Percentiles rank a stretch among this genome's conserved stretches.
Evolutionary conservation across 64 coral and sea anemone genomes (phyloP).

Genomic region (Montipora cactus): DNA sequence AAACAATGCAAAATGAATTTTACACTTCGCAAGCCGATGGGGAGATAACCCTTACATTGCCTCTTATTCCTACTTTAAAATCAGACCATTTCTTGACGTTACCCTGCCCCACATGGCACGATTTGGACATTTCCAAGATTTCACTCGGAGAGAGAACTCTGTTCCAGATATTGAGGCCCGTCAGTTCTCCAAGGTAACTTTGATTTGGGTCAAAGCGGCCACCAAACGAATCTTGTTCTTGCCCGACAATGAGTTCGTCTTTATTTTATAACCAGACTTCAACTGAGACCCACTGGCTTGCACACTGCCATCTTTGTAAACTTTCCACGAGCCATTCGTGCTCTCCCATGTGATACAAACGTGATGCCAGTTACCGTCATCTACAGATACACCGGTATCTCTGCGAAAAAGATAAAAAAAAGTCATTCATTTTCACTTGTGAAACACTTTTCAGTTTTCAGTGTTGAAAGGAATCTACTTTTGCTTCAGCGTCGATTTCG

Average conservation of each 20-base stretch:
- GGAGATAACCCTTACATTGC: too few species aligned
- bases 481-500: too few species aligned
- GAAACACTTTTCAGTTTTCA: not conserved
- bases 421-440: not conserved
- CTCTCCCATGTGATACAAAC: constrained; percentile 1
- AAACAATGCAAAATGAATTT: too few species aligned
- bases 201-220: not conserved
- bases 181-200: constrained; percentile 16
- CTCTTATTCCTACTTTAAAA: not conserved
- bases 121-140: too few species aligned
- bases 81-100: constrained; percentile 4
- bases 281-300: not conserved
- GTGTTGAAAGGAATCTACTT: too few species aligned
- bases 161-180: too few species aligned
- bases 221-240: too few species aligned
- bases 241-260: not conserved
- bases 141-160: too few species aligned
- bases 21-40: too few species aligned
- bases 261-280: not conserved
- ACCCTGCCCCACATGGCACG: not conserved
- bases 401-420: too few species aligned
- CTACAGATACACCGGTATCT: not conserved
- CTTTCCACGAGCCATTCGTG: too few species aligned
- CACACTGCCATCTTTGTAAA: too few species aligned
- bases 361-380: constrained; percentile 69